Evolutionary conservation across 2,888 invertebrate species (phyloP).

Genomic region (Polyploca ridens): DNA sequence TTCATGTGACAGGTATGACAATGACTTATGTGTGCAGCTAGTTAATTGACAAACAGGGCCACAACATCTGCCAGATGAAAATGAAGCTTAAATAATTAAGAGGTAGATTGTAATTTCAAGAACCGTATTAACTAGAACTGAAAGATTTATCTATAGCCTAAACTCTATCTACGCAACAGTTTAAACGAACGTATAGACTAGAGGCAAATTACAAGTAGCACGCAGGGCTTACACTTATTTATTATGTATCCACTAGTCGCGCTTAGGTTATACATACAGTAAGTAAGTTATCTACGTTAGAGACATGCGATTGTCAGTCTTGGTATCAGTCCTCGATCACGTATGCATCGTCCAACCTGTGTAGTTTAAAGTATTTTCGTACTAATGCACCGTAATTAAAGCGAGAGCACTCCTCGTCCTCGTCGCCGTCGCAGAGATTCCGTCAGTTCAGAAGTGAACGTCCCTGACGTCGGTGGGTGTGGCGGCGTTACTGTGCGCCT

Average conservation of each 20-base stretch:
- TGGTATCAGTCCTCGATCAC: conserved; percentile 80
- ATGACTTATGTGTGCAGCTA: conserved; percentile 38
- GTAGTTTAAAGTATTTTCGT: conserved; percentile 82
- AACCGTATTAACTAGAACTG: conserved; percentile 67
- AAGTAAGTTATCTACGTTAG: conserved; percentile 69
- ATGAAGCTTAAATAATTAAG: conserved; percentile 74
- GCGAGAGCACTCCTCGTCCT: conserved; percentile 42
- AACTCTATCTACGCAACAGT: conserved; percentile 56
- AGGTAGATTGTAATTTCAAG: conserved; percentile 83
- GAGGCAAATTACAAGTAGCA: conserved; percentile 68
- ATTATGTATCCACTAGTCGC: conserved; percentile 59
- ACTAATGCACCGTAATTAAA: conserved; percentile 76
- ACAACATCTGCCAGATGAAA: conserved; percentile 48
- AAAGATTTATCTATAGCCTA: conserved; percentile 55
- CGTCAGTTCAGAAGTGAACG: conserved; percentile 87
- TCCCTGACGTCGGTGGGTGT: conserved; percentile 95
- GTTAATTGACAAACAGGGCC: conserved; percentile 33
- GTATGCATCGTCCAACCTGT: conserved; percentile 67
- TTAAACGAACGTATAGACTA: conserved; percentile 58
- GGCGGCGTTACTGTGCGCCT: conserved; percentile 89
- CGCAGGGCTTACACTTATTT: conserved; percentile 61
- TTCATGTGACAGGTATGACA: conserved; percentile 32
- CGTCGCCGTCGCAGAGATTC: conserved; percentile 16
- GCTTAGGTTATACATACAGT: conserved; percentile 65
- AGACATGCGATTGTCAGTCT: conserved; percentile 81